A percentile compares a stretch with the other conserved stretches of the same genome.
Evolutionary conservation across 1,140 invertebrate species (phyloP).

Genomic region (Paraescarpia echinospica): DNA sequence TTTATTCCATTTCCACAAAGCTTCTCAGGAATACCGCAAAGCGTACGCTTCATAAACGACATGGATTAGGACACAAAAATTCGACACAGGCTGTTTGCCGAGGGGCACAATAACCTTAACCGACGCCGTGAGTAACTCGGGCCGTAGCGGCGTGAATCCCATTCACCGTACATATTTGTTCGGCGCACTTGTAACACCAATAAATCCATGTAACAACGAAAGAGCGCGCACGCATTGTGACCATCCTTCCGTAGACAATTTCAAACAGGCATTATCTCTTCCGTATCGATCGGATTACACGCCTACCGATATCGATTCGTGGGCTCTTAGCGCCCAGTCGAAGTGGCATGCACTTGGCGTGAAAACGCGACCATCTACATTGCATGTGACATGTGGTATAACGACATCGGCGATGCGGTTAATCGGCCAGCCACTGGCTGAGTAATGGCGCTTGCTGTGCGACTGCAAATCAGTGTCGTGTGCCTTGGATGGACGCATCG

Average conservation of each 20-base stretch:
- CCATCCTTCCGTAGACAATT: neutral
- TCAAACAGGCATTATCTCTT: slow-evolving; percentile 5
- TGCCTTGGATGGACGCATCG: neutral
- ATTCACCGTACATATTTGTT: neutral
- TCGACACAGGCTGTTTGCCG: neutral
- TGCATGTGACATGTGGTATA: neutral
- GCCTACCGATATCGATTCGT: neutral
- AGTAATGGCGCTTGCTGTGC: neutral
- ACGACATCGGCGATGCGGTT: neutral
- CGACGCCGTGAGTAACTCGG: neutral
- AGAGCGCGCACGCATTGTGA: neutral
- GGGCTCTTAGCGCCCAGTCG: neutral
- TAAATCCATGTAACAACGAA: neutral
- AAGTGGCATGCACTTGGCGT: neutral
- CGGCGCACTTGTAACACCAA: neutral
- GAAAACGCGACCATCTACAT: neutral
- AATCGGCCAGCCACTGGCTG: neutral
- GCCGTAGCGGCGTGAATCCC: neutral
- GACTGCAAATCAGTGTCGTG: neutral
- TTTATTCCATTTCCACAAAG: neutral
- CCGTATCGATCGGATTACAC: neutral
- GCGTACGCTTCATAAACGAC: neutral
- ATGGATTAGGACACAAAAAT: neutral
- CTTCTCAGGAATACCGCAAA: neutral
- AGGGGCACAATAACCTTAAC: neutral